Conservation (phyloP, 2,797 vertebrate species). For the Myripristis jacobus region DNA sequence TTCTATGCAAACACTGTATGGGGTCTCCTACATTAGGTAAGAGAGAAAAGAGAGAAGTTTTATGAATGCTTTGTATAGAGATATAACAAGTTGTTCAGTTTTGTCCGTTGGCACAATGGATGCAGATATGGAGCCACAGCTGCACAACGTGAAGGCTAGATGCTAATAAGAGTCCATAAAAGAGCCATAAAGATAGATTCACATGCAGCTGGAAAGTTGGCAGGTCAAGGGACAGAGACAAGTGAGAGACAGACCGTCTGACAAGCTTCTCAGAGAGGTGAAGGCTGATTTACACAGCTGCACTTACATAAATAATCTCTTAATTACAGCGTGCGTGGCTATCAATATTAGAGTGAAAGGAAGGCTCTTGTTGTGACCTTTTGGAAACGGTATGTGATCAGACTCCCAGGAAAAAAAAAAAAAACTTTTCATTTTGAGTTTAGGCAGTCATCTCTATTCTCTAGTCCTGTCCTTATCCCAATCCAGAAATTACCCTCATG, state of each 20-base stretch:
- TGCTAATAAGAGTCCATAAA: background rate
- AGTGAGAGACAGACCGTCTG: conserved; percentile 15
- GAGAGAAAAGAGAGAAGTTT: no score
- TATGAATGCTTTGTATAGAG: no score
- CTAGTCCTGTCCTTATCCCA: no score
- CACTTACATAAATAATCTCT: conserved; percentile 56
- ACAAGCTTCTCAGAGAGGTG: conserved; percentile 25
- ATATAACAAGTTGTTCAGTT: no score
- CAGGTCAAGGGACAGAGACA: background rate
- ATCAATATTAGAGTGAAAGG: conserved; percentile 52
- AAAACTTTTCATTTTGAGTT: no score
- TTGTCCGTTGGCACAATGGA: no score
- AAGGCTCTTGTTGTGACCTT: conserved; percentile 60
- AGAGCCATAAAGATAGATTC: conserved; percentile 1
- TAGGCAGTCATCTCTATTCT: background rate
- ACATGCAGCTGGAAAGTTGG: conserved; percentile 14
- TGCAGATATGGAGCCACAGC: no score
- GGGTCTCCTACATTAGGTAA: no score
- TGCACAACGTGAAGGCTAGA: no score
- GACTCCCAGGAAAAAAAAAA: conserved; percentile 50
- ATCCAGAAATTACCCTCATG: no score
- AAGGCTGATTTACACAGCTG: conserved; percentile 9
- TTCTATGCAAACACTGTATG: no score
- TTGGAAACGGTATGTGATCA: conserved; percentile 60
- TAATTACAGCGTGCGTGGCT: conserved; percentile 12